Evolutionary conservation across 2,888 invertebrate genomes (phyloP).

Genomic region (Caenorhabditis uteleia): DNA sequence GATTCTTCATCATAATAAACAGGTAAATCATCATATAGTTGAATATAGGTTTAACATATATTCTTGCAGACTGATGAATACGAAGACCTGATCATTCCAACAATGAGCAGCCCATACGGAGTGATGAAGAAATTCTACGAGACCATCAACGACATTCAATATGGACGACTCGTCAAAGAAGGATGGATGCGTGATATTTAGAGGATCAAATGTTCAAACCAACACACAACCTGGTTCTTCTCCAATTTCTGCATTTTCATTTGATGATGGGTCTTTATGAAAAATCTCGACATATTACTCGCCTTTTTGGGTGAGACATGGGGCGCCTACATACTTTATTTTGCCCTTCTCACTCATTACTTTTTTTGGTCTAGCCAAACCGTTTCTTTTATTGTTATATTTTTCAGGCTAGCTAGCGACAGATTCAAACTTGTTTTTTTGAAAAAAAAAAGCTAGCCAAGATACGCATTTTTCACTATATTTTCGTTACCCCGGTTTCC

Average conservation of each 20-base stretch:
- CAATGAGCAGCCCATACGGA: constrained; percentile 77
- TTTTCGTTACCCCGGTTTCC: too few species aligned
- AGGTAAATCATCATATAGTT: not conserved
- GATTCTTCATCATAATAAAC: constrained; percentile 78
- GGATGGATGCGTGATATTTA: constrained; percentile 60
- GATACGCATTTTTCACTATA: too few species aligned
- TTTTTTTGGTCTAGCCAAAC: too few species aligned
- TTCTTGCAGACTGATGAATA: constrained; percentile 77
- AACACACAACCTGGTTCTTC: too few species aligned
- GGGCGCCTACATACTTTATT: too few species aligned
- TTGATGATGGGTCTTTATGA: constrained; percentile 33
- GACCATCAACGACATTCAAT: constrained; percentile 84
- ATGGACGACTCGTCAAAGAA: constrained; percentile 58
- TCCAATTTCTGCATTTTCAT: constrained; percentile 33
- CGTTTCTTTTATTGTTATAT: too few species aligned
- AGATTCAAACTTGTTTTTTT: too few species aligned
- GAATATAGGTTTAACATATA: constrained; percentile 4
- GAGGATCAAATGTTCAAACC: not conserved
- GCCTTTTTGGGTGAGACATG: too few species aligned
- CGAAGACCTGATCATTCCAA: constrained; percentile 72
- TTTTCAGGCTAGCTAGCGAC: too few species aligned
- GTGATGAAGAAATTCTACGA: constrained; percentile 80
- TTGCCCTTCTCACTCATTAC: too few species aligned
- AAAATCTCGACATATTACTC: constrained; percentile 34
- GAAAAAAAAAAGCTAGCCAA: too few species aligned